Evolutionary conservation across 2,888 invertebrate species (phyloP).

Genomic region (Eupelmus urozonus): DNA sequence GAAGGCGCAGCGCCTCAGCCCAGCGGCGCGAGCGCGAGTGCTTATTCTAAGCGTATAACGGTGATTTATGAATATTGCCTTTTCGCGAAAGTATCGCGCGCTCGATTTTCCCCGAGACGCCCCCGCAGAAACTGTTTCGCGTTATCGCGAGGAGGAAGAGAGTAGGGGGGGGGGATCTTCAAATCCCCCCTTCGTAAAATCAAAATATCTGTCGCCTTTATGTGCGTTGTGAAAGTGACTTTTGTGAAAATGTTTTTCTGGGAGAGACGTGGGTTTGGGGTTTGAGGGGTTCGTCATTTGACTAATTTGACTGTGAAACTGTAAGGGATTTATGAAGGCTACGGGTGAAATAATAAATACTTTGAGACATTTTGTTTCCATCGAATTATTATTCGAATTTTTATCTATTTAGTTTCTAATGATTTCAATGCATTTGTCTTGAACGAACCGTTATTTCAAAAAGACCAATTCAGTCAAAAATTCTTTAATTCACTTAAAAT

Average conservation of each 20-base stretch:
- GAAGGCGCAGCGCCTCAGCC: neutral
- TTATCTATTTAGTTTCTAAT: too few species aligned
- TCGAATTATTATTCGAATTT: too few species aligned
- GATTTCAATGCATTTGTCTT: too few species aligned
- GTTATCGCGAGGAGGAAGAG: constrained; percentile 28
- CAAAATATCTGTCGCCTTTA: constrained; percentile 24
- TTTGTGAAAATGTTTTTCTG: neutral
- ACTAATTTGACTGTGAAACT: too few species aligned
- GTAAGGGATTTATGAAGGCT: too few species aligned
- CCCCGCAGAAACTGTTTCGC: constrained; percentile 44
- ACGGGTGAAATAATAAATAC: too few species aligned
- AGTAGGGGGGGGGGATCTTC: constrained; percentile 18
- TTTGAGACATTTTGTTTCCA: too few species aligned
- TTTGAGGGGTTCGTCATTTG: too few species aligned
- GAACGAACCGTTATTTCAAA: too few species aligned
- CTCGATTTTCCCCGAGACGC: constrained; percentile 62
- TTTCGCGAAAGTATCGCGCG: constrained; percentile 69
- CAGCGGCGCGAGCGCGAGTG: constrained; percentile 59
- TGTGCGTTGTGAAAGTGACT: neutral
- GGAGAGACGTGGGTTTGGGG: too few species aligned
- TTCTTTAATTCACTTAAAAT: too few species aligned
- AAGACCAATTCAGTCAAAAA: too few species aligned
- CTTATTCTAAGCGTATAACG: constrained; percentile 76
- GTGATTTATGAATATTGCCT: constrained; percentile 77
- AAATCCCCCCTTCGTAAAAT: constrained; percentile 47